phyloP scores from a whole-genome alignment of 2,113 vertebrate species.

The Megaceryle torquata region DNA sequence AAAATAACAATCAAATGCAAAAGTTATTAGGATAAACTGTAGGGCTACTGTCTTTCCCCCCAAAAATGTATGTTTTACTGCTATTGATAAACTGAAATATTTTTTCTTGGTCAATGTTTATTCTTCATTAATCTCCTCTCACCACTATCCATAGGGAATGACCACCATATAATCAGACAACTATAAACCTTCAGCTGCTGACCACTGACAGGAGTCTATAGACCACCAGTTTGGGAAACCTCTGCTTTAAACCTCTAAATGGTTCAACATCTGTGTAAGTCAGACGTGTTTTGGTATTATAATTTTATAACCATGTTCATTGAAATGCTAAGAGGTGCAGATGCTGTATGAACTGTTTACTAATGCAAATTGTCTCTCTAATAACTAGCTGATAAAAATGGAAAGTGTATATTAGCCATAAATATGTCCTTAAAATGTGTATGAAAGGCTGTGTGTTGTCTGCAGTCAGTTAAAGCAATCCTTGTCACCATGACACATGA shows the following conservation, averaged over 20 bases:
- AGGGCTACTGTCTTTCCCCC: not conserved
- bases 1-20: too few species aligned
- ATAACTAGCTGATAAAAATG: not conserved
- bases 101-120: not conserved
- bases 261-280: constrained; percentile 28
- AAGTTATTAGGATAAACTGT: not conserved
- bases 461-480: not conserved
- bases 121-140: not conserved
- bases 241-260: not conserved
- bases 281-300: not conserved
- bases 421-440: not conserved
- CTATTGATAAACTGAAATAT: not conserved
- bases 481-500: not conserved
- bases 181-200: not conserved
- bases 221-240: not conserved
- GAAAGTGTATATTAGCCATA: not conserved
- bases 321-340: not conserved
- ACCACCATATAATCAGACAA: not conserved
- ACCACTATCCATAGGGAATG: not conserved
- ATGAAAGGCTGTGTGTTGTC: not conserved
- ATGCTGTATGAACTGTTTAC: not conserved
- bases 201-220: not conserved
- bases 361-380: not conserved
- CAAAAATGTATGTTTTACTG: not conserved
- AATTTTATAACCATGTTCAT: not conserved